These are phyloP conservation scores for Odobenus rosmarus DNA, from an alignment of 2,113 vertebrate genomes.

Conservation along the genomic window DNA sequence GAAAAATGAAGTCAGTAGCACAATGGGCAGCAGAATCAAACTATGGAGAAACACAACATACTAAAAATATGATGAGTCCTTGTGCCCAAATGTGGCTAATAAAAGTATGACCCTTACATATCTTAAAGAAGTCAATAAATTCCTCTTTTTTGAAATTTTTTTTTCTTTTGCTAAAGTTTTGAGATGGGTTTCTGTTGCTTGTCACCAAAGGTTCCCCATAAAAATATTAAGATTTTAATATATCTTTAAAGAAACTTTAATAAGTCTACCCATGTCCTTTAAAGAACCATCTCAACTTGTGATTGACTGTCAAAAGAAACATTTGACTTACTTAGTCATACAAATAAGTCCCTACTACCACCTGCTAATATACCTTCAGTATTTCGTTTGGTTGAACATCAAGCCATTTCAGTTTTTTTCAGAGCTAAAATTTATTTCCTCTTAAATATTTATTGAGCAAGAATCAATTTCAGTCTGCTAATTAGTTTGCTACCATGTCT, in stretches of 20 bases:
- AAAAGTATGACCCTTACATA: not conserved
- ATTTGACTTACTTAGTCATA: slow-evolving; percentile 26
- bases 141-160: not conserved
- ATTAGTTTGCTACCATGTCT: slow-evolving; percentile 71
- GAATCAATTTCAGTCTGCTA: slow-evolving; percentile 79
- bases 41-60: not conserved
- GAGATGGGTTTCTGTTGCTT: not conserved
- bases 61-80: not conserved
- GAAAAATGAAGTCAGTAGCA: not conserved
- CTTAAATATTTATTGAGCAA: slow-evolving; percentile 76
- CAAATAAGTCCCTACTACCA: not conserved
- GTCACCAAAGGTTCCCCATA: not conserved
- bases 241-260: not conserved
- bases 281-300: not conserved
- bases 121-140: not conserved
- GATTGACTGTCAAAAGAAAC: slow-evolving; percentile 47
- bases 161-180: not conserved
- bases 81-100: not conserved
- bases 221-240: not conserved
- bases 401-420: slow-evolving; percentile 64
- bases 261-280: not conserved
- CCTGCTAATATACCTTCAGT: not conserved
- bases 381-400: slow-evolving; percentile 34
- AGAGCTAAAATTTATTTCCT: slow-evolving; percentile 37
- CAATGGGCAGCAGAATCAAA: not conserved